These are phyloP conservation scores for Streblospio benedicti DNA, from an alignment of 1,140 invertebrate genomes.

Conservation along the genomic window DNA sequence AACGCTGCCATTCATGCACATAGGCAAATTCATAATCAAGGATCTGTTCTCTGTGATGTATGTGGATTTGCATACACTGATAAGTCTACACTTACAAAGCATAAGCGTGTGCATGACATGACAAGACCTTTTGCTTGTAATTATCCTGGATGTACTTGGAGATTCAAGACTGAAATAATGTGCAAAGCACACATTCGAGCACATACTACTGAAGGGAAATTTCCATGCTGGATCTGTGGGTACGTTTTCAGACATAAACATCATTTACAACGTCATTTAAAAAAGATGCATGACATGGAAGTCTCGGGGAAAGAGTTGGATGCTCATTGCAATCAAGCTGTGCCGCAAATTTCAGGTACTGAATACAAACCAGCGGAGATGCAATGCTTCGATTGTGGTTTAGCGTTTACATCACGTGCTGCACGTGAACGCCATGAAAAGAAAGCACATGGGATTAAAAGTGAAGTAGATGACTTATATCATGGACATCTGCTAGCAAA, in stretches of 20 bases:
- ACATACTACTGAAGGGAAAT: slow-evolving; percentile 23
- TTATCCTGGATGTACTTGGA: slow-evolving; percentile 37
- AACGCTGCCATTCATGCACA: slow-evolving; percentile 37
- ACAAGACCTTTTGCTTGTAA: slow-evolving; percentile 34
- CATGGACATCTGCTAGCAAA: too few relatives aligned
- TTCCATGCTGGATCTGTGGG: slow-evolving; percentile 22
- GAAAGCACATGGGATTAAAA: too few relatives aligned
- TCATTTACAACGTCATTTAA: slow-evolving; percentile 37
- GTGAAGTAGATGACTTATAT: too few relatives aligned
- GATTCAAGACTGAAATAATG: slow-evolving; percentile 40
- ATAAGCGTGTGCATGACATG: slow-evolving; percentile 39
- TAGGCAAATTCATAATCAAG: slow-evolving; percentile 36
- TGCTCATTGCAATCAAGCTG: too few relatives aligned
- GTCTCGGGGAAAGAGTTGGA: too few relatives aligned
- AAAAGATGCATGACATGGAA: slow-evolving; percentile 28
- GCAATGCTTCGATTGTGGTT: too few relatives aligned
- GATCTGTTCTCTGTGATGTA: slow-evolving; percentile 38
- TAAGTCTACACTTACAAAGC: slow-evolving; percentile 37
- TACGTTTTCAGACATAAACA: slow-evolving; percentile 42
- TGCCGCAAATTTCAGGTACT: too few relatives aligned
- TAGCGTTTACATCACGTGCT: too few relatives aligned
- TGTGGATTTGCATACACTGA: slow-evolving; percentile 40
- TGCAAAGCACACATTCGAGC: slow-evolving; percentile 34
- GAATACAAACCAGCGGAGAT: too few relatives aligned
- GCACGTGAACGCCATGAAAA: too few relatives aligned